Conservation (phyloP, 1,140 invertebrate species). For the Macrobrachium nipponense region DNA sequence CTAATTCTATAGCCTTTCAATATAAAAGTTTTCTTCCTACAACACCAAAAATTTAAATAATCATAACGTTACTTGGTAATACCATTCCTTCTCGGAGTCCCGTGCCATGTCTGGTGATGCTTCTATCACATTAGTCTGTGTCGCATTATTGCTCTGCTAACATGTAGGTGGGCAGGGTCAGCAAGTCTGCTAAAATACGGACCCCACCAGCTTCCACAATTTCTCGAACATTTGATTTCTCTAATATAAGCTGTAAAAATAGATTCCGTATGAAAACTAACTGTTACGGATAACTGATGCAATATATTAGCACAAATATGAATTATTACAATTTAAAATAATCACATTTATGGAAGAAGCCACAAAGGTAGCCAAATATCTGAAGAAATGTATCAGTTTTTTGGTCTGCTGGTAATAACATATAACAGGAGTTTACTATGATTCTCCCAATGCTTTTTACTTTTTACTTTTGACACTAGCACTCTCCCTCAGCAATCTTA, state of each 20-base stretch:
- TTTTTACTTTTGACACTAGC: too few relatives aligned
- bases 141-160: slow-evolving; percentile 79
- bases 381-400: too few relatives aligned
- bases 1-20: background rate
- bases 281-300: background rate
- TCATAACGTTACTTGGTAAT: slow-evolving; percentile 77
- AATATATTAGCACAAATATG: background rate
- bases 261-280: background rate
- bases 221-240: slow-evolving; percentile 90
- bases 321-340: too few relatives aligned
- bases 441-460: too few relatives aligned
- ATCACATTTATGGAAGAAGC: too few relatives aligned
- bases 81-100: slow-evolving; percentile 94
- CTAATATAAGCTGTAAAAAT: slow-evolving; percentile 73
- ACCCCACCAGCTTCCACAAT: slow-evolving; percentile 89
- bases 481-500: too few relatives aligned
- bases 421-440: too few relatives aligned
- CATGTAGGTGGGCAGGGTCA: slow-evolving; percentile 95
- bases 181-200: slow-evolving; percentile 88
- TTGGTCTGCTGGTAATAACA: too few relatives aligned
- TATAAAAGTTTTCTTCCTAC: background rate
- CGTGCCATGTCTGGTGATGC: slow-evolving; percentile 76
- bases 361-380: too few relatives aligned
- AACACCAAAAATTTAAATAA: background rate
- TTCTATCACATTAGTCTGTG: slow-evolving; percentile 96